phyloP scores from a whole-genome alignment of 2,888 invertebrate genomes.

The Zelleria hepariella region DNA sequence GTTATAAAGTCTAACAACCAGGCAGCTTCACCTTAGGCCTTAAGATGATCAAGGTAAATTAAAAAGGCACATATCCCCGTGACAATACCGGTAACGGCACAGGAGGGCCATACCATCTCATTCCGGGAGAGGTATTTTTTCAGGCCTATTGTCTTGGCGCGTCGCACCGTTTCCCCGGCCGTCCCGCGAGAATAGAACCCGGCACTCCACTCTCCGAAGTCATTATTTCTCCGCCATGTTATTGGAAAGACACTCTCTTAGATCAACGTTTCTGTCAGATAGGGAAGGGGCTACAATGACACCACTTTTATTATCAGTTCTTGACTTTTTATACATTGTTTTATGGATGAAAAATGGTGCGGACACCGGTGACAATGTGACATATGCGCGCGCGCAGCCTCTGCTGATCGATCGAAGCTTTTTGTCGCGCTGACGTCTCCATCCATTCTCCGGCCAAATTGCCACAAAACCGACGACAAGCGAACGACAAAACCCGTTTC shows the following conservation, averaged over 20 bases:
- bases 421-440: constrained; percentile 66
- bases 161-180: constrained; percentile 19
- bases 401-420: constrained; percentile 63
- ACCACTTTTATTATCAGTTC: constrained; percentile 4
- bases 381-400: constrained; percentile 42
- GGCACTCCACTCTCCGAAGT: constrained; percentile 27
- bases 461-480: constrained; percentile 32
- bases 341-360: neutral
- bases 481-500: constrained; percentile 35
- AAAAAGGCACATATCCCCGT: neutral
- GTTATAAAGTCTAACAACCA: neutral
- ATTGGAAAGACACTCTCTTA: constrained; percentile 26
- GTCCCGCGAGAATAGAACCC: constrained; percentile 23
- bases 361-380: constrained; percentile 16
- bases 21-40: too few relatives aligned
- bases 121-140: constrained; percentile 27
- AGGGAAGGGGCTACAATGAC: constrained; percentile 6
- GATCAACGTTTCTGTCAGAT: constrained; percentile 9
- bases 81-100: constrained; percentile 5
- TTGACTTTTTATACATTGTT: constrained; percentile 1
- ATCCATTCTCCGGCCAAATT: constrained; percentile 64
- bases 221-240: constrained; percentile 35
- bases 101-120: constrained; percentile 17
- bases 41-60: neutral
- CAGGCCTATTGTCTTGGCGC: constrained; percentile 29